Percentiles rank a stretch among this genome's conserved stretches.
phyloP scores from a whole-genome alignment of 2,888 invertebrate genomes.

The Anorthoa munda region DNA sequence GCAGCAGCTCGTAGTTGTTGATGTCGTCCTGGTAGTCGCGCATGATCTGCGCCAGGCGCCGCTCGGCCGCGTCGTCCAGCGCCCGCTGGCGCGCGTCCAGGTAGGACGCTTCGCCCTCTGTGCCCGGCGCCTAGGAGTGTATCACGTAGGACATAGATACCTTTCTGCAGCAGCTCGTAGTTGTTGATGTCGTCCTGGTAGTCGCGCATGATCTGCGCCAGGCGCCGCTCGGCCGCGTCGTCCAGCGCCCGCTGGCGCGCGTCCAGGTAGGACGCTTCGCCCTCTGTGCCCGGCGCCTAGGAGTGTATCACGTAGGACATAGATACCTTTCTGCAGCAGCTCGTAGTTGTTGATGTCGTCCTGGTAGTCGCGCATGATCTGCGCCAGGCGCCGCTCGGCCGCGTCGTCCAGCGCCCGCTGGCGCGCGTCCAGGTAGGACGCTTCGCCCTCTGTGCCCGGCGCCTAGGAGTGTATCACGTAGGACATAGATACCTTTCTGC shows the following conservation, averaged over 20 bases:
- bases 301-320: too few relatives aligned
- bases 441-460: slow-evolving; percentile 90
- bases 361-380: slow-evolving; percentile 96
- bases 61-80: slow-evolving; percentile 94
- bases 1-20: slow-evolving; percentile 92
- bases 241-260: slow-evolving; percentile 94
- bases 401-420: slow-evolving; percentile 94
- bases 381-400: slow-evolving; percentile 94
- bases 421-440: slow-evolving; percentile 94
- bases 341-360: slow-evolving; percentile 94
- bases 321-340: slow-evolving; percentile 91
- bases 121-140: slow-evolving; percentile 73
- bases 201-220: slow-evolving; percentile 95
- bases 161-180: slow-evolving; percentile 92
- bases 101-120: slow-evolving; percentile 92
- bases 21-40: slow-evolving; percentile 95
- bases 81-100: slow-evolving; percentile 95
- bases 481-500: slow-evolving; percentile 89
- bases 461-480: slow-evolving; percentile 66
- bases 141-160: slow-evolving; percentile 70
- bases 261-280: slow-evolving; percentile 94
- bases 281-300: slow-evolving; percentile 85
- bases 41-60: slow-evolving; percentile 95
- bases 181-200: slow-evolving; percentile 95
- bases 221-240: slow-evolving; percentile 94